A percentile compares a stretch with the other conserved stretches of the same genome.
These are phyloP conservation scores for Tetheella fluctuosa DNA, from an alignment of 2,888 invertebrate species.

Conservation along the genomic window DNA sequence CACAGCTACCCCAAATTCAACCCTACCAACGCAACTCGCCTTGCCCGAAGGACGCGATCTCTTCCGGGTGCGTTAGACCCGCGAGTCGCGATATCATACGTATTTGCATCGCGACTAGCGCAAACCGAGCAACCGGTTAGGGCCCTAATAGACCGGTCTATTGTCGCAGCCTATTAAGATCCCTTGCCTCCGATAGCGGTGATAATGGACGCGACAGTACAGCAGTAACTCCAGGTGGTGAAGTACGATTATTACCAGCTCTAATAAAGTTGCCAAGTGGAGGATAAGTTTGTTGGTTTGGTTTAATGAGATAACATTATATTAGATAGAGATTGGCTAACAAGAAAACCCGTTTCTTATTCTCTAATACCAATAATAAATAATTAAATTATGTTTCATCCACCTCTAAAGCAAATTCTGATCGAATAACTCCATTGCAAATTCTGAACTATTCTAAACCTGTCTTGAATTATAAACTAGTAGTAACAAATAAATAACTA, in stretches of 20 bases:
- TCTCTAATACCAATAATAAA: no score
- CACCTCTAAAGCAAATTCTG: no score
- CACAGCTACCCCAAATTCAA: background rate
- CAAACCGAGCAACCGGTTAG: conserved; percentile 1
- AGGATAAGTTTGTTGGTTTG: background rate
- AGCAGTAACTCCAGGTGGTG: conserved; percentile 35
- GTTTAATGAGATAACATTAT: conserved; percentile 2
- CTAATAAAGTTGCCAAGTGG: conserved; percentile 12
- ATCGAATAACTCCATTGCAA: no score
- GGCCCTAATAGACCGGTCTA: conserved; percentile 50
- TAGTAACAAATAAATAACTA: background rate
- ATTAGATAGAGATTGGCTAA: background rate
- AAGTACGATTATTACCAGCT: conserved; percentile 27
- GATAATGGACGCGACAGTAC: conserved; percentile 37
- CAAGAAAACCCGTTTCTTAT: no score
- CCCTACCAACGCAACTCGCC: conserved; percentile 8
- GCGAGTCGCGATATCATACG: conserved; percentile 22
- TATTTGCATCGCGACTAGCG: conserved; percentile 43
- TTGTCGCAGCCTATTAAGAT: conserved; percentile 57
- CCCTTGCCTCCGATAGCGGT: conserved; percentile 41
- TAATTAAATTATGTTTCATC: no score
- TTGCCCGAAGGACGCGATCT: conserved; percentile 14
- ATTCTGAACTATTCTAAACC: no score
- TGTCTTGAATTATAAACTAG: background rate
- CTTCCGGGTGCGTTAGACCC: conserved; percentile 8